Percentiles rank a stretch among this genome's conserved stretches.
Evolutionary conservation across 2,113 vertebrate species (phyloP).

Genomic region (Neotoma lepida): DNA sequence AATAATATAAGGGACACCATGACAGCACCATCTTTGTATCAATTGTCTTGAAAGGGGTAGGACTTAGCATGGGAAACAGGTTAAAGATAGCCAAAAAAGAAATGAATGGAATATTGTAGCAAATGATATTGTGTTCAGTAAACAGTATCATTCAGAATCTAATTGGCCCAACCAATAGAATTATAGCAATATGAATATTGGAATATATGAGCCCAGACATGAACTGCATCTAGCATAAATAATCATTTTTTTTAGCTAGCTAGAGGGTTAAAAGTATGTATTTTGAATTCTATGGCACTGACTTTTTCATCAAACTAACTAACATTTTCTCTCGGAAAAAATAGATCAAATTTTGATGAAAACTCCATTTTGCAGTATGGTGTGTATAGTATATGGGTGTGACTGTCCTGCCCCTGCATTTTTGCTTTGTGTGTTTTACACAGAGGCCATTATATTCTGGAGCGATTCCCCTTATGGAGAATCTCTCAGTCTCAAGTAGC

Average conservation of each 20-base stretch:
- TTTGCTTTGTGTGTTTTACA: neutral
- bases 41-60: fast-evolving
- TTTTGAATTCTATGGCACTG: neutral
- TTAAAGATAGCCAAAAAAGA: neutral
- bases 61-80: neutral
- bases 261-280: neutral
- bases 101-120: neutral
- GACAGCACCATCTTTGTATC: neutral
- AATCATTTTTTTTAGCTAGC: neutral
- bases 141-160: neutral
- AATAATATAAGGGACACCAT: neutral
- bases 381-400: neutral
- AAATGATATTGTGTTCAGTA: neutral
- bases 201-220: neutral
- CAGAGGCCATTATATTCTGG: neutral
- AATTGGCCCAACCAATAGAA: neutral
- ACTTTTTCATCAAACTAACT: neutral
- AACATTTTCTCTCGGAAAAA: neutral
- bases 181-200: neutral
- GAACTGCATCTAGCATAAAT: neutral
- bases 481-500: neutral
- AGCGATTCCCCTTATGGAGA: neutral
- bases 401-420: neutral
- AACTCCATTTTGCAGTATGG: neutral
- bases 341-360: neutral